Percentiles rank a stretch among this genome's conserved stretches.
phyloP scores from a whole-genome alignment of 92 coral and sea anemone genomes.

The Porites evermanni region DNA sequence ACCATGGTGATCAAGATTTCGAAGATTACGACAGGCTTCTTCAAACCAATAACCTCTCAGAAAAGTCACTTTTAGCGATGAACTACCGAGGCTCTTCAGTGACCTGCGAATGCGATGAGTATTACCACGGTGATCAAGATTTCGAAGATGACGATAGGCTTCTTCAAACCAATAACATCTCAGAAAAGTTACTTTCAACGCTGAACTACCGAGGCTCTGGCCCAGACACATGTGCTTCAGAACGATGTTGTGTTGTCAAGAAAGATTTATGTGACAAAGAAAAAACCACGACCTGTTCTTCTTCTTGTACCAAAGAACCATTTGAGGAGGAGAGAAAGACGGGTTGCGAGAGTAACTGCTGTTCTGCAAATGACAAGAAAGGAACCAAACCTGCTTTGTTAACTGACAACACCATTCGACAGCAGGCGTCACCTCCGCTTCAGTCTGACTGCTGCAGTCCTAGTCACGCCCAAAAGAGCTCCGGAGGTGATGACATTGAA shows the following conservation, averaged over 20 bases:
- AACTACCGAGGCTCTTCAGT: neutral
- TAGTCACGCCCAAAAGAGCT: slow-evolving; percentile 1
- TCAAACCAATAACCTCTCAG: neutral
- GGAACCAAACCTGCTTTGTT: neutral
- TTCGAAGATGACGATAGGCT: neutral
- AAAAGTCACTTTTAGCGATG: neutral
- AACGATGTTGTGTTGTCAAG: slow-evolving; percentile 6
- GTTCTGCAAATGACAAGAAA: neutral
- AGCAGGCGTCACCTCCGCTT: neutral
- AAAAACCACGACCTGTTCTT: neutral
- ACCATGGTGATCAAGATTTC: slow-evolving; percentile 59
- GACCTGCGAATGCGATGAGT: slow-evolving; percentile 63
- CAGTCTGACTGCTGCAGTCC: slow-evolving; percentile 4
- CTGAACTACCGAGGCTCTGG: neutral
- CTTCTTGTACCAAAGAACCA: neutral
- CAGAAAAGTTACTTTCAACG: neutral
- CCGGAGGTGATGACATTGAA: slow-evolving; percentile 4
- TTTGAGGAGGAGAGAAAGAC: neutral
- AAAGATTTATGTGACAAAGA: neutral
- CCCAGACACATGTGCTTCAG: neutral
- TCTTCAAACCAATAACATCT: neutral
- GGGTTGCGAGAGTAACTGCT: slow-evolving; percentile 9
- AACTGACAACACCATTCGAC: neutral
- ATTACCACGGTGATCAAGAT: slow-evolving; percentile 67
- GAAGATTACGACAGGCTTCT: neutral